Percentiles rank a stretch among this genome's conserved stretches.
Evolutionary conservation across 2,113 vertebrate species (phyloP).

Genomic region (Oceanites oceanicus): DNA sequence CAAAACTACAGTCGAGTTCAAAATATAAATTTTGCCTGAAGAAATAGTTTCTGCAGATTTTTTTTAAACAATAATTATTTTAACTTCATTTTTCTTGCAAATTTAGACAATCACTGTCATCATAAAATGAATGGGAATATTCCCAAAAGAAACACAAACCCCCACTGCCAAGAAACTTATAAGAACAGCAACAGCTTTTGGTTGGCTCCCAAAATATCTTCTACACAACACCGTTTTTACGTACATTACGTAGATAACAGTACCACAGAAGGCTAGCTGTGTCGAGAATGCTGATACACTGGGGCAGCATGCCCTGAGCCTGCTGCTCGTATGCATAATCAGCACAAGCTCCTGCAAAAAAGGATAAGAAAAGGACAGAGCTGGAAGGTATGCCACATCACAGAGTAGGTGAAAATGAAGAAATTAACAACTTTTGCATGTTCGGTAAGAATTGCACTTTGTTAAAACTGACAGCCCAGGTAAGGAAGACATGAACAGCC

Average conservation of each 20-base stretch:
- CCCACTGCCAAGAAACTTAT: background rate
- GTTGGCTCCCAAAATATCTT: background rate
- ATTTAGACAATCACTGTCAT: constrained; percentile 43
- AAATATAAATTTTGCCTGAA: constrained; percentile 16
- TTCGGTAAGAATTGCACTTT: background rate
- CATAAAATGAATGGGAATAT: constrained; percentile 14
- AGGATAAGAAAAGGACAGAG: background rate
- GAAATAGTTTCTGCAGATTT: background rate
- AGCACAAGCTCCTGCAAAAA: background rate
- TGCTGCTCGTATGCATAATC: fast-evolving
- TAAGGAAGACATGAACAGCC: background rate
- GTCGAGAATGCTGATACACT: background rate
- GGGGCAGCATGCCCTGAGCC: background rate
- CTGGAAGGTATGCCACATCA: background rate
- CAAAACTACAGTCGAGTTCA: background rate
- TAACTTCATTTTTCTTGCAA: constrained; percentile 7
- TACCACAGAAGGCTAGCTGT: background rate
- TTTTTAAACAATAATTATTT: background rate
- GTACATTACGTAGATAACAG: background rate
- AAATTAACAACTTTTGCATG: background rate
- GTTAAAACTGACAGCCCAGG: background rate
- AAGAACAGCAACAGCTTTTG: background rate
- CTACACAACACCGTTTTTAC: background rate
- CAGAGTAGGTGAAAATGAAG: background rate
- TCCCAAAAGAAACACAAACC: constrained; percentile 15